Evolutionary conservation across 2,797 vertebrate genomes (phyloP).

Genomic region (Acrossocheilus wenchowensis): DNA sequence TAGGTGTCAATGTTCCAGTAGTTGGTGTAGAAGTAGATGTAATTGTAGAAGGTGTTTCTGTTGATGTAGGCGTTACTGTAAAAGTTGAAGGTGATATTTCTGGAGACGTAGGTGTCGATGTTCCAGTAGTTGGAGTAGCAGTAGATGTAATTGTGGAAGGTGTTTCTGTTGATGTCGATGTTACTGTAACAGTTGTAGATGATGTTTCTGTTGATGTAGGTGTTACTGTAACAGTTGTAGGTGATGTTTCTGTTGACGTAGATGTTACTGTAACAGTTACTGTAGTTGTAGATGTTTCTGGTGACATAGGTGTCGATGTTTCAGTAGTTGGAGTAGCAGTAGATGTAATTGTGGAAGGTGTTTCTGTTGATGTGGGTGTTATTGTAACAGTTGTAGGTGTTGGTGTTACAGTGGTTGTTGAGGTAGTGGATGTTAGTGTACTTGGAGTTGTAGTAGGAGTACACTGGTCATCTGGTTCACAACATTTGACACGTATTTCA

Average conservation of each 20-base stretch:
- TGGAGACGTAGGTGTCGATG: too few relatives aligned
- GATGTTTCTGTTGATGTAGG: not conserved
- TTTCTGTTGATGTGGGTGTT: not conserved
- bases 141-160: not conserved
- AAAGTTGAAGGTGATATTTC: too few relatives aligned
- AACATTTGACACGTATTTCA: constrained; percentile 80
- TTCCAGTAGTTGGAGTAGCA: not conserved
- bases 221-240: not conserved
- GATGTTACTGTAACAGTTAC: not conserved
- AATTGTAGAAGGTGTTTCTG: too few relatives aligned
- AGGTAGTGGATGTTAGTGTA: not conserved
- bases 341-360: not conserved
- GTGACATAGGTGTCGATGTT: not conserved
- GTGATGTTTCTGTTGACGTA: not conserved
- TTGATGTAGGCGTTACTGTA: too few relatives aligned
- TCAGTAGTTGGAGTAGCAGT: not conserved
- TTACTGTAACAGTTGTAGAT: not conserved
- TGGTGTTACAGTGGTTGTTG: not conserved
- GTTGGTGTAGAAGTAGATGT: too few relatives aligned
- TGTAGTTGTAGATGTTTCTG: too few relatives aligned
- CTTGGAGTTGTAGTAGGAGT: not conserved
- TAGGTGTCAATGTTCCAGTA: too few relatives aligned
- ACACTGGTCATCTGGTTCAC: constrained; percentile 47
- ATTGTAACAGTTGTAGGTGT: not conserved
- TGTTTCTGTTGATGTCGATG: not conserved